Percentiles rank a stretch among this genome's conserved stretches.
These are phyloP conservation scores for Trachelus tabidus DNA, from an alignment of 2,888 invertebrate species.

Conservation along the genomic window DNA sequence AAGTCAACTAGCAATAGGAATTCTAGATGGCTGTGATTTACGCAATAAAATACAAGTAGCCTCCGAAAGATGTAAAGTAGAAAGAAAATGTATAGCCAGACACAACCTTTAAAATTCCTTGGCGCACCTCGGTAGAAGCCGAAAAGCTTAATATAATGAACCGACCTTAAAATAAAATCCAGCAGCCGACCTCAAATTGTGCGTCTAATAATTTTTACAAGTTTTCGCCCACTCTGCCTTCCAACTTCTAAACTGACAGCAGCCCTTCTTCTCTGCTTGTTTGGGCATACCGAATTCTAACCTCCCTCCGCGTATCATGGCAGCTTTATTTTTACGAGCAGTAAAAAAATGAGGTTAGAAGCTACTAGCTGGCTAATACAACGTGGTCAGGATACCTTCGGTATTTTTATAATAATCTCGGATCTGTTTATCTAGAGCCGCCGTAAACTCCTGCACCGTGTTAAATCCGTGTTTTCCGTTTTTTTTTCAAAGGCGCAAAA, in stretches of 20 bases:
- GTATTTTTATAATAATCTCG: constrained; percentile 4
- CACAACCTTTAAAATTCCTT: background rate
- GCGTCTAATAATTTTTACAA: background rate
- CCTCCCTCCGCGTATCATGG: background rate
- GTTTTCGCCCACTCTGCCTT: background rate
- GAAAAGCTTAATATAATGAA: background rate
- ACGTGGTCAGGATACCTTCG: background rate
- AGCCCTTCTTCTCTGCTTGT: background rate
- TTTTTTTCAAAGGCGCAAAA: background rate
- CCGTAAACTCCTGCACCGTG: background rate
- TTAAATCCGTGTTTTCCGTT: background rate
- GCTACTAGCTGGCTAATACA: background rate
- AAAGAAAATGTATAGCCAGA: background rate
- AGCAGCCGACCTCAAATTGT: background rate
- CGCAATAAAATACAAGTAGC: background rate
- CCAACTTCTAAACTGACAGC: background rate
- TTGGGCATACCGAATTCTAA: background rate
- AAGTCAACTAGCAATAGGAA: background rate
- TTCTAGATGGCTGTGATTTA: background rate
- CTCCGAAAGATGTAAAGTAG: background rate
- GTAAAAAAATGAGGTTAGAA: constrained; percentile 4
- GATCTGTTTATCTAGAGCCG: background rate
- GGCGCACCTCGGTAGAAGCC: background rate
- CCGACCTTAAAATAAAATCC: background rate
- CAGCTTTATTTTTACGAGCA: constrained; percentile 9